Evolutionary conservation across 2,888 invertebrate genomes (phyloP), one percentile per base, ranked within the genome.

Genomic region (Drosophila neutralis): DNA sequence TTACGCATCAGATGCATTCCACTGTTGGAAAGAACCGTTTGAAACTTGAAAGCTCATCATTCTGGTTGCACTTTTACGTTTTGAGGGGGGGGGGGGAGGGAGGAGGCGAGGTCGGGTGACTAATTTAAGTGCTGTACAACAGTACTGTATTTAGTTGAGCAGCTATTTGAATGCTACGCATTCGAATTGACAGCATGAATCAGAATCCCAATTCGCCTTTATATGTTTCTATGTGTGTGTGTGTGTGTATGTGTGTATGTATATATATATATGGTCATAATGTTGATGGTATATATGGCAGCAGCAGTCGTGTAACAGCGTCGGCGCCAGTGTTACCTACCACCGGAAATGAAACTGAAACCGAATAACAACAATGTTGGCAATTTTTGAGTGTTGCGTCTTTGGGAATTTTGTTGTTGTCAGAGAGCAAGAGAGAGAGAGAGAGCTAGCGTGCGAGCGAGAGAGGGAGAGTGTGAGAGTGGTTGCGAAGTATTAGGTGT

Each of bases 301-400:
- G 68, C 66, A 38, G 54, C 27, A 38, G 27, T 29, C 56, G 51
- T 83, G 76, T 84, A 69, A 87, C 57, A 31, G 57, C 42, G 21
- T 40, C 57, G 27, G 81, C 77, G 73, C 65, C 69, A 80, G 59
- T 61, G 69, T 70, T 78, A 68, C 70, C 78, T 78, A 83, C 73
- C 68, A 89, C 89, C 90, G 85, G 85, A 86, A 86, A 89, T 90
- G 77, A 89, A 90, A 90, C 76, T 80, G 78, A 88, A 90, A 74
- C 81, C 76, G 71, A 72, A 60, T 60, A 78, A 78, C 27, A 56
- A 31, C 66, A 73, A 82, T 66, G 78, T 51, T 73, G 63, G 66
- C 63, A 81, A 66, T 82, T 81, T 81, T 68, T 61, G 11, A 33
- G 48, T 57, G 42, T 58, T 60, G 78, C 59, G 45, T 75, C 58